Base-by-base conservation (phyloP, 2,113 vertebrate genomes). In the Tricholaema leucomelas region DNA sequence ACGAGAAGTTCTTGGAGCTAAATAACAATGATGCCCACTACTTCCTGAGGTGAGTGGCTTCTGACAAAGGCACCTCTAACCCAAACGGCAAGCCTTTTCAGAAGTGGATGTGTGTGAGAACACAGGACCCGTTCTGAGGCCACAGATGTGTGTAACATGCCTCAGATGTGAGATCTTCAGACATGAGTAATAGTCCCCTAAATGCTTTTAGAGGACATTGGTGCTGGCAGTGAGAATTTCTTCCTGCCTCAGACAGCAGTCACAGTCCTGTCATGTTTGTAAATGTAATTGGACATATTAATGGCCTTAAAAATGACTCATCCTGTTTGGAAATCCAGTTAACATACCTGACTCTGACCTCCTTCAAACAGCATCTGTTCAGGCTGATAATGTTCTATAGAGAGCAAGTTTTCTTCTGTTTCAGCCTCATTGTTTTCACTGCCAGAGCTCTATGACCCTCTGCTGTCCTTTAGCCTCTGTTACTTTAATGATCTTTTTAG, bases 1-100 rank as follows among this genome's bases (percentile, higher is more conserved):
- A 98, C 3, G 90, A 97, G 56, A 98, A 98, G 71, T 96, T 98
- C 91, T 90, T 99, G 56, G 98, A 98, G 71, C 97, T 99, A 31
- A 96, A 98, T 93, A 99, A 98, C 94, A 95, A 94, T 5, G 98
- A 99, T 33, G 77, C 98, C 25, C 5, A 61, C 5, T 92, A 91
- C 59, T 98, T 97, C 48, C 82, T 98, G 70, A 97, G 92, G 98
- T 98, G 79, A 69, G 97, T 93, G 56, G 23, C 21, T n/a, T 71
- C 40, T 80, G 60, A 38, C 81, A 63, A 48, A 56, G 48, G 20
- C n/a, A 28, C 16, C 61, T 83, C 23, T 89, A 71, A 76, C 18
- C 63, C n/a, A 35, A 65, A 19, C 2, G 12, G 20, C 44, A 81
- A 35, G 14, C 10, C 36, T 83, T 58, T 61, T 40, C 67, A 48